phyloP scores from a whole-genome alignment of 1,140 invertebrate species.

The Protaetia brevitarsis region DNA sequence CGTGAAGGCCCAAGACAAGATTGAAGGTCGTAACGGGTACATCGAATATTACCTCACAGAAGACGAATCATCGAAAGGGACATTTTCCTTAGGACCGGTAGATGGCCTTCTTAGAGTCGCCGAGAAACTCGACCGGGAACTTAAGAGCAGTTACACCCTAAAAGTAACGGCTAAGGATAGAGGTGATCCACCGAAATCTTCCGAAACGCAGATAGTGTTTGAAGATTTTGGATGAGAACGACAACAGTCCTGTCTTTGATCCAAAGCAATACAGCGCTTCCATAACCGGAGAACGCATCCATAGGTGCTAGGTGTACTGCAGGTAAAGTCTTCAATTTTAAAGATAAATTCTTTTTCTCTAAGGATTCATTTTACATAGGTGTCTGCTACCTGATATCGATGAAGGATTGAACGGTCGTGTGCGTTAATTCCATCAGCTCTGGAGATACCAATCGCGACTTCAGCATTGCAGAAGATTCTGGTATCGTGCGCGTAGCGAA shows the following conservation, averaged over 20 bases:
- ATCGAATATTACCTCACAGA: conserved; percentile 78
- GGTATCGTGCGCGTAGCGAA: conserved; percentile 86
- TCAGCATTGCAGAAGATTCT: conserved; percentile 84
- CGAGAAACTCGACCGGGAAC: conserved; percentile 81
- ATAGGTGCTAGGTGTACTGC: conserved; percentile 86
- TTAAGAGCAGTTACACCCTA: conserved; percentile 74
- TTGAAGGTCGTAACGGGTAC: conserved; percentile 91
- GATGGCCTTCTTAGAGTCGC: conserved; percentile 83
- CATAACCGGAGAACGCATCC: conserved; percentile 88
- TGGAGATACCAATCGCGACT: conserved; percentile 90
- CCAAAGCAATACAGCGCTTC: conserved; percentile 82
- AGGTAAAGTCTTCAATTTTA: conserved; percentile 54
- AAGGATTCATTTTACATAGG: conserved; percentile 51
- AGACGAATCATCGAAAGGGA: conserved; percentile 55
- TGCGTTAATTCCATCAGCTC: conserved; percentile 82
- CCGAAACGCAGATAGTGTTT: conserved; percentile 69
- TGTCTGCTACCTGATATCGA: conserved; percentile 91
- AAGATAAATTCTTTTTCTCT: not conserved
- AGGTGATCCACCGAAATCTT: conserved; percentile 77
- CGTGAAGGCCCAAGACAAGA: conserved; percentile 86
- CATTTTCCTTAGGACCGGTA: conserved; percentile 81
- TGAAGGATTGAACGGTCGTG: conserved; percentile 81
- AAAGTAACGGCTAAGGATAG: conserved; percentile 81
- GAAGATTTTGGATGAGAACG: conserved; percentile 85
- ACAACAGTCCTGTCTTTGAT: conserved; percentile 89